A percentile compares a stretch with the other conserved stretches of the same genome.
phyloP scores from a whole-genome alignment of 30 jellyfish, hydroid and myxozoan species.

The Pelagia noctiluca region DNA sequence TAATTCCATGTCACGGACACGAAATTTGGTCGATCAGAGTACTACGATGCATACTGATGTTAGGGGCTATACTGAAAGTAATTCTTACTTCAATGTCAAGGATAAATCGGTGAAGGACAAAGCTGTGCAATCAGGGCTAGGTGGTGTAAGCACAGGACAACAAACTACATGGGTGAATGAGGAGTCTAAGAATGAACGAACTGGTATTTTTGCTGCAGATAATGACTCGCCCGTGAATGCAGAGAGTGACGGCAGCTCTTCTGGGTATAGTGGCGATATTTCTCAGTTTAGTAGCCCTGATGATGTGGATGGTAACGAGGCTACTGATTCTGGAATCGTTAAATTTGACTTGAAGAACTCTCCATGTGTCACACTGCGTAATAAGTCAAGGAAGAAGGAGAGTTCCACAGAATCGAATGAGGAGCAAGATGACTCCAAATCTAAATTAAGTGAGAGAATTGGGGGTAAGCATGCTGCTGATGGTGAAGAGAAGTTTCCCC shows the following conservation, averaged over 20 bases:
- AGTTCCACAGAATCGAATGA: constrained; percentile 15
- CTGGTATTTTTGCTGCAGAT: constrained; percentile 58
- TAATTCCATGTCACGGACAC: constrained; percentile 15
- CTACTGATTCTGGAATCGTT: constrained; percentile 7
- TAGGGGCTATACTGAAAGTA: not conserved
- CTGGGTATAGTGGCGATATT: constrained; percentile 70
- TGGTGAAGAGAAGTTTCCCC: constrained; percentile 26
- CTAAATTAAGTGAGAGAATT: constrained; percentile 10
- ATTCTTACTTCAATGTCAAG: not conserved
- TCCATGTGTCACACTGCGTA: constrained; percentile 57
- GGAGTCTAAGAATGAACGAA: too few species aligned
- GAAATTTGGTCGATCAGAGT: not conserved
- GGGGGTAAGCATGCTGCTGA: constrained; percentile 25
- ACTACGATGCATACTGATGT: constrained; percentile 18
- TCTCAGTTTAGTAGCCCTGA: constrained; percentile 71
- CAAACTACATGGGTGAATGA: too few species aligned
- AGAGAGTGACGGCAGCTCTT: constrained; percentile 65
- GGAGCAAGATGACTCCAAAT: constrained; percentile 8
- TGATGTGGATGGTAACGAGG: constrained; percentile 41
- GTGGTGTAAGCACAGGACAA: too few species aligned
- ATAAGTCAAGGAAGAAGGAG: constrained; percentile 40
- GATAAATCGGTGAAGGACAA: constrained; percentile 3
- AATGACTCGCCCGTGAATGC: constrained; percentile 36
- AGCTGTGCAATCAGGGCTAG: too few species aligned
- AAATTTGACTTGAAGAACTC: constrained; percentile 53